Base-by-base conservation (phyloP, 2,888 invertebrate species). In the Xylophagus ater region DNA sequence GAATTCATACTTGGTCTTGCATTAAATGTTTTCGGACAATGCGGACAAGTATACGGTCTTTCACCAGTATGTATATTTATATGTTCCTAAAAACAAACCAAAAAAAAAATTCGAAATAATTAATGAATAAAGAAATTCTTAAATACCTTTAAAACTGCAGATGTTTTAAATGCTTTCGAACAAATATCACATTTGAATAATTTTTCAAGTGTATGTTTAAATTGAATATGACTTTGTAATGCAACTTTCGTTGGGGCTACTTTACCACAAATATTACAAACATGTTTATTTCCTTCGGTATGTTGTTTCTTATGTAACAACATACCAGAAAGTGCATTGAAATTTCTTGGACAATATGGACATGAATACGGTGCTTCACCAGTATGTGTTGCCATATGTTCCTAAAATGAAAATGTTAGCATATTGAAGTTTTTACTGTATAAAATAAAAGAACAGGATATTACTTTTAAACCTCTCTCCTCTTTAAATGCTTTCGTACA, bases 321-420 rank as follows among this genome's bases (percentile, higher is more conserved):
- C n/a, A n/a, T n/a, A n/a, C n/a, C n/a, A n/a, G n/a, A n/a, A n/a
- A n/a, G n/a, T n/a, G n/a, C n/a, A n/a, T n/a, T n/a, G n/a, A n/a
- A n/a, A n/a, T n/a, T n/a, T n/a, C n/a, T n/a, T n/a, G n/a, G n/a
- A n/a, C n/a, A n/a, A n/a, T n/a, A n/a, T n/a, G n/a, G n/a, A n/a
- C n/a, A n/a, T n/a, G n/a, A n/a, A n/a, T n/a, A n/a, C n/a, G n/a
- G n/a, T n/a, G n/a, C n/a, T n/a, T n/a, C n/a, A n/a, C n/a, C n/a
- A n/a, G n/a, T n/a, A n/a, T 60, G 60, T 4, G 56, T 55, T 14
- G 60, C 56, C 54, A 58, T 53, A 41, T 62, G 62, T 37, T 62
- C 62, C 59, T 62, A n/a, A n/a, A n/a, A n/a, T n/a, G n/a, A n/a
- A n/a, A 23, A 14, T 13, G 7, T 25, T 14, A 14, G 10, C 10